Evolutionary conservation across 2,888 invertebrate genomes (phyloP).

Genomic region (Malthinus flaveolus): DNA sequence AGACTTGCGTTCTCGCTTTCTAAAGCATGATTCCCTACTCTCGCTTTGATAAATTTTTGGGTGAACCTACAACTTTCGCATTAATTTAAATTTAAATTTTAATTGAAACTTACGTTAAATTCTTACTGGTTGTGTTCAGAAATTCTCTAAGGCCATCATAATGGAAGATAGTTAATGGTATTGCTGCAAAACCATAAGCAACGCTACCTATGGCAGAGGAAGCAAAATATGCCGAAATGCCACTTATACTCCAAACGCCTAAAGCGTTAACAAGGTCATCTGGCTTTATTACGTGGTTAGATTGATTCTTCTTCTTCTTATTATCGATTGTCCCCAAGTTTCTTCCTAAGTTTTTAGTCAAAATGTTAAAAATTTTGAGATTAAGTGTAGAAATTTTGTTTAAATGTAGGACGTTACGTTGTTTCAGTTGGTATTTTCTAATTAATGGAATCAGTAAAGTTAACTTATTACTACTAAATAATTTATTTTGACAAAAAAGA

Average conservation of each 20-base stretch:
- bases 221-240: not conserved
- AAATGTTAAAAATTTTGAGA: too few relatives aligned
- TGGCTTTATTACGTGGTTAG: not conserved
- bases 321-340: not conserved
- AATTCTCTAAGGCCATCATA: not conserved
- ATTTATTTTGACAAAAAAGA: too few relatives aligned
- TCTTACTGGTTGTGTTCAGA: not conserved
- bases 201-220: not conserved
- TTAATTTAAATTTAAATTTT: not conserved
- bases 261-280: not conserved
- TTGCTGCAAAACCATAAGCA: conserved; percentile 2
- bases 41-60: conserved; percentile 1
- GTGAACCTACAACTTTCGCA: conserved; percentile 6
- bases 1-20: not conserved
- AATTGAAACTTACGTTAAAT: conserved; percentile 7
- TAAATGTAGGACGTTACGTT: too few relatives aligned
- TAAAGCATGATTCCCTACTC: not conserved
- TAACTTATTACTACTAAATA: too few relatives aligned
- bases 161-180: conserved; percentile 1
- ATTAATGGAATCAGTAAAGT: too few relatives aligned
- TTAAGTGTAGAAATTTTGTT: too few relatives aligned
- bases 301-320: not conserved
- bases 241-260: conserved; percentile 4
- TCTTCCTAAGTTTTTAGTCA: too few relatives aligned
- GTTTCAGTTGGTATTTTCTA: too few relatives aligned